phyloP scores from a whole-genome alignment of 2,888 invertebrate species.

The Hydraecia micacea region DNA sequence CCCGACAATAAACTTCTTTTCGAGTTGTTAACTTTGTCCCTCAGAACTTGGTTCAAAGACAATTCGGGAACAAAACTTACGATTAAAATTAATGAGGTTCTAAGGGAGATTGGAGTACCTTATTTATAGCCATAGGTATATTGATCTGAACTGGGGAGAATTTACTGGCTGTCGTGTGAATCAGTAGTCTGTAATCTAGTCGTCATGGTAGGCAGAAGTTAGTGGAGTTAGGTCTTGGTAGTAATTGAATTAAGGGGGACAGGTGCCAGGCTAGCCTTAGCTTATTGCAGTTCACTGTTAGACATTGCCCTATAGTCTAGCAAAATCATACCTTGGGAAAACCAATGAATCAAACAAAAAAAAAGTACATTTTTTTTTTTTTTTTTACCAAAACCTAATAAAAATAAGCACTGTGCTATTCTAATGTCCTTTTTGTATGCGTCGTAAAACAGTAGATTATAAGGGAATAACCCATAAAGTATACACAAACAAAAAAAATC shows the following conservation, averaged over 20 bases:
- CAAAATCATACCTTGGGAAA: no score
- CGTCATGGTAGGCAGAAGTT: not conserved
- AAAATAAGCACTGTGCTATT: not conserved
- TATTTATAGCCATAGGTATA: slow-evolving; percentile 5
- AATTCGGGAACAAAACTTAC: slow-evolving; percentile 73
- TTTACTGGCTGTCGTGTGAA: slow-evolving; percentile 3
- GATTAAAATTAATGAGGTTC: slow-evolving; percentile 79
- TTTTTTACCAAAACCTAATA: not conserved
- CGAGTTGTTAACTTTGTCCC: slow-evolving; percentile 75
- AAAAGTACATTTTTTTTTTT: not conserved
- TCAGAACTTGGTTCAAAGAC: slow-evolving; percentile 73
- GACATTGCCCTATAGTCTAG: not conserved
- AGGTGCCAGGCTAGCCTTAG: not conserved
- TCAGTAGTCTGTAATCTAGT: no score
- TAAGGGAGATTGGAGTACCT: slow-evolving; percentile 59
- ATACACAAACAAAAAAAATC: slow-evolving; percentile 5
- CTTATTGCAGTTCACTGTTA: not conserved
- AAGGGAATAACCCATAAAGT: not conserved
- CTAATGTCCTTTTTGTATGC: not conserved
- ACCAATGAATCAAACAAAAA: not conserved
- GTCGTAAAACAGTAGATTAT: not conserved
- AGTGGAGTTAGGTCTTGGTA: not conserved
- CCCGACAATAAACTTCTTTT: slow-evolving; percentile 70
- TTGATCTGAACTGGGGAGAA: not conserved
- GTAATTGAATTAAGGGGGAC: slow-evolving; percentile 20